These are phyloP conservation scores for Osmerus mordax DNA, from an alignment of 2,113 vertebrate genomes.

Conservation along the genomic window DNA sequence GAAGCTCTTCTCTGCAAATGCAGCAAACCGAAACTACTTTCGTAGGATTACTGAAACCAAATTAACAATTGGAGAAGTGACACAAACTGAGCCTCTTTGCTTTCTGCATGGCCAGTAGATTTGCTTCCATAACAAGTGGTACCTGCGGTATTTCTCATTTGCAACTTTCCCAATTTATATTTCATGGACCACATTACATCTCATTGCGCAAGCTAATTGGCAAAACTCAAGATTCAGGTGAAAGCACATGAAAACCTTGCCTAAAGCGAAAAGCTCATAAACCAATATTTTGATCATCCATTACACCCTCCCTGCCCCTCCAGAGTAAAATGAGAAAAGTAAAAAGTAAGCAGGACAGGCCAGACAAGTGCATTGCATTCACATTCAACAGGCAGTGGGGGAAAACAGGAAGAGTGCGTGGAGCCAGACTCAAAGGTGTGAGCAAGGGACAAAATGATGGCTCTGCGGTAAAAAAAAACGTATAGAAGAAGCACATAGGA, in stretches of 20 bases:
- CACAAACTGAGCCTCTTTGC: background rate
- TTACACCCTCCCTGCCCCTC: background rate
- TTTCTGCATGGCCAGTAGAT: background rate
- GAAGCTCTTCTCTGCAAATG: background rate
- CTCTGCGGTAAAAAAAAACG: background rate
- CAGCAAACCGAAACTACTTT: background rate
- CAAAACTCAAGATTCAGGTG: constrained; percentile 12
- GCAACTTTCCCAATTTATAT: constrained; percentile 4
- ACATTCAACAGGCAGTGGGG: constrained; percentile 13
- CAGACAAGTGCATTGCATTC: constrained; percentile 21
- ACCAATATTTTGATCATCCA: background rate
- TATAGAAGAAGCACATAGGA: constrained; percentile 4
- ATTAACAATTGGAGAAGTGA: no score
- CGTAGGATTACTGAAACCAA: background rate
- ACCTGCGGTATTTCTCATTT: constrained; percentile 17
- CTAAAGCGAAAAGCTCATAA: constrained; percentile 34
- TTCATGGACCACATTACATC: constrained; percentile 15
- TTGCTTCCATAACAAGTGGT: background rate
- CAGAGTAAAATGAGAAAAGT: constrained; percentile 3
- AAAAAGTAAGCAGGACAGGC: constrained; percentile 11
- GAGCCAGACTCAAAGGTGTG: background rate
- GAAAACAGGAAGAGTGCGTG: background rate
- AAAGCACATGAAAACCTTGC: constrained; percentile 29
- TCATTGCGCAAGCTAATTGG: constrained; percentile 23
- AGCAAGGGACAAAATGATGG: background rate